phyloP scores from a whole-genome alignment of 2,888 invertebrate species.

The Orchesella flavescens region DNA sequence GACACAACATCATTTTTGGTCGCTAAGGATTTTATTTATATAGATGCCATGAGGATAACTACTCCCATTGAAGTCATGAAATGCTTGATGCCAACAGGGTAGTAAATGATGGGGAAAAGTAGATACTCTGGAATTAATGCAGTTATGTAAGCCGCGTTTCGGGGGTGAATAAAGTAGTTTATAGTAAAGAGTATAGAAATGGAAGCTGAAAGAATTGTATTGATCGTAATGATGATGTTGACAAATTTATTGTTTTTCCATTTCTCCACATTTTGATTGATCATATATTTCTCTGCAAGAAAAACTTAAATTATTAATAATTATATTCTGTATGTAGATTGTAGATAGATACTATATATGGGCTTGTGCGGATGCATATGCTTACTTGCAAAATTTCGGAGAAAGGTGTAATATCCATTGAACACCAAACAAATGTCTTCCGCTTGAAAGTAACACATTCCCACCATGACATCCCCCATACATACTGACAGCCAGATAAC shows the following conservation, averaged over 20 bases:
- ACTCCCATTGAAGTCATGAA: not conserved
- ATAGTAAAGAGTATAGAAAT: not conserved
- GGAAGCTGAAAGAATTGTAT: not conserved
- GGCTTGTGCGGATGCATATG: no score
- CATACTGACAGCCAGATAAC: not conserved
- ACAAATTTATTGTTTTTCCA: not conserved
- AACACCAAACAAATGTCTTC: not conserved
- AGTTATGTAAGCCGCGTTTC: not conserved
- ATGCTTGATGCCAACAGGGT: not conserved
- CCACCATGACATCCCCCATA: not conserved
- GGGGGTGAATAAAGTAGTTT: not conserved
- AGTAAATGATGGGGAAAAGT: not conserved
- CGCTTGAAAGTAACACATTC: not conserved
- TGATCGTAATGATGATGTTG: not conserved
- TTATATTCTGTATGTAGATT: no score
- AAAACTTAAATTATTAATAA: no score
- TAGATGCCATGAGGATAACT: not conserved
- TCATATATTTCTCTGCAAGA: not conserved
- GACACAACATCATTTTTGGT: no score
- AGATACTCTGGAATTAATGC: not conserved
- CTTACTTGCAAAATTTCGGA: not conserved
- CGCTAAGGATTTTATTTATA: no score
- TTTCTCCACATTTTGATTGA: not conserved
- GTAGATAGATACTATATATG: no score
- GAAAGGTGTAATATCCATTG: conserved; percentile 3